These are phyloP conservation scores for Heliothis peltigera DNA, from an alignment of 2,888 invertebrate species.

Conservation along the genomic window DNA sequence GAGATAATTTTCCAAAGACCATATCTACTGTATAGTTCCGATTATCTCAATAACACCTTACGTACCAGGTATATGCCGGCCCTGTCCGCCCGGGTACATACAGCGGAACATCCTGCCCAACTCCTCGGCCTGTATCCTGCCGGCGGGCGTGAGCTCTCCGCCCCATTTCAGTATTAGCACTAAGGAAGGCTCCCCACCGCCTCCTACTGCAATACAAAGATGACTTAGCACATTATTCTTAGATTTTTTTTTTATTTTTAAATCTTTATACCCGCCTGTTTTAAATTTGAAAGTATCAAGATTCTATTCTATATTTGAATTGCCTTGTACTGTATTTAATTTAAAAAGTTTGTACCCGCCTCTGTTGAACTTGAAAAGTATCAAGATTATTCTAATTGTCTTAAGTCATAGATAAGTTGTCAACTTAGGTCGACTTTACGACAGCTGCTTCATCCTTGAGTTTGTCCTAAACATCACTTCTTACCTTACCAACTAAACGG, in stretches of 20 bases:
- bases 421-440: too few species aligned
- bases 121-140: slow-evolving; percentile 99
- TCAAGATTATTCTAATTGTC: background rate
- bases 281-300: background rate
- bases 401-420: too few species aligned
- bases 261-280: background rate
- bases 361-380: background rate
- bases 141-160: slow-evolving; percentile 99
- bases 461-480: too few species aligned
- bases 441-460: too few species aligned
- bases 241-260: background rate
- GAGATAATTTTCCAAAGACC: too few species aligned
- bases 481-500: background rate
- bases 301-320: too few species aligned
- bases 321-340: too few species aligned
- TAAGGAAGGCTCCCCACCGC: slow-evolving; percentile 97
- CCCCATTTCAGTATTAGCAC: slow-evolving; percentile 99
- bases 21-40: too few species aligned
- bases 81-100: slow-evolving; percentile 99
- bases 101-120: slow-evolving; percentile 99
- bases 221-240: slow-evolving; percentile 1
- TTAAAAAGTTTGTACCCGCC: background rate
- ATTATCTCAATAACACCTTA: too few species aligned
- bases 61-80: slow-evolving; percentile 94
- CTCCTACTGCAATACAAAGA: slow-evolving; percentile 90